Conservation (phyloP, 2,113 vertebrate species). For the Tragelaphus imberbis region DNA sequence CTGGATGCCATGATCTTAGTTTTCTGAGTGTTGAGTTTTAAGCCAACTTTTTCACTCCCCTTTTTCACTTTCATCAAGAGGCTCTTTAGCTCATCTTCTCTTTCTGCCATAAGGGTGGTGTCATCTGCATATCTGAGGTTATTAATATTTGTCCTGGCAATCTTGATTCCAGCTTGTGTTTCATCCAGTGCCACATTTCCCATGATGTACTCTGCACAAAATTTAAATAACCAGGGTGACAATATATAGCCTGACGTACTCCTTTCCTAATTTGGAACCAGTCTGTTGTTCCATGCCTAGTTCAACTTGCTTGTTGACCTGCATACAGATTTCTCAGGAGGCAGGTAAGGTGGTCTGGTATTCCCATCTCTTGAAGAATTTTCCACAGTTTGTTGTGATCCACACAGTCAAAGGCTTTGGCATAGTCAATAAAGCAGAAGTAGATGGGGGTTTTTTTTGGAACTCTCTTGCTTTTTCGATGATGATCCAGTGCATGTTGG, state of each 20-base stretch:
- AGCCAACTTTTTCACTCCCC: not conserved
- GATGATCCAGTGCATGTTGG: not conserved
- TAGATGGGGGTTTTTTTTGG: not conserved
- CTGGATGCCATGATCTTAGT: not conserved
- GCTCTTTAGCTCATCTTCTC: not conserved
- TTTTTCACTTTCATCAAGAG: not conserved
- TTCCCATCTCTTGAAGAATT: too few relatives aligned
- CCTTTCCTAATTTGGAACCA: not conserved
- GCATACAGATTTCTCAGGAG: too few relatives aligned
- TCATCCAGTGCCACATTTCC: not conserved
- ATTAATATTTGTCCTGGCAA: not conserved
- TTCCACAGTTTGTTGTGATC: too few relatives aligned
- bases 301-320: not conserved
- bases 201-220: not conserved
- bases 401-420: too few relatives aligned
- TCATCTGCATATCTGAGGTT: not conserved
- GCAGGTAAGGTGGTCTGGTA: too few relatives aligned
- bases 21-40: not conserved
- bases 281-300: not conserved
- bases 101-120: not conserved
- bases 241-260: not conserved
- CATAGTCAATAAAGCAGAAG: too few relatives aligned
- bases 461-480: not conserved
- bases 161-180: not conserved
- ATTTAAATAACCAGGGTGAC: not conserved